A percentile compares a stretch with the other conserved stretches of the same genome.
These are phyloP conservation scores for Epinotia ramella DNA, from an alignment of 2,888 invertebrate species.

Conservation along the genomic window DNA sequence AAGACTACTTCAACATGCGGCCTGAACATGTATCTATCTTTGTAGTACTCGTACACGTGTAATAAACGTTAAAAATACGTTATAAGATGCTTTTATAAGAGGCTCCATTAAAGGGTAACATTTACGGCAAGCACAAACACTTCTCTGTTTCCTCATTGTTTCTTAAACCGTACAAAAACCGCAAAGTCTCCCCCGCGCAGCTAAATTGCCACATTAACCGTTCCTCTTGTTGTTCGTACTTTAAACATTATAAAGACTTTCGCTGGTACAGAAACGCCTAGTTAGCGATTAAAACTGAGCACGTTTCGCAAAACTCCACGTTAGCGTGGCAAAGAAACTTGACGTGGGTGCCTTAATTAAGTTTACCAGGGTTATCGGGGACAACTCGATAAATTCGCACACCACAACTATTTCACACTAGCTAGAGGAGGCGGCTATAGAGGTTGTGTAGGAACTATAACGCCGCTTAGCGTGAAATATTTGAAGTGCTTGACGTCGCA, in stretches of 20 bases:
- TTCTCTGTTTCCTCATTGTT: conserved; percentile 25
- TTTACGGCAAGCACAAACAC: conserved; percentile 5
- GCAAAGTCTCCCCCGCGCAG: conserved; percentile 26
- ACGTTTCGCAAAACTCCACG: conserved; percentile 39
- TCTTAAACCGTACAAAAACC: conserved; percentile 38
- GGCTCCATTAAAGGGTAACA: neutral
- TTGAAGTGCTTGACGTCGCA: conserved; percentile 25
- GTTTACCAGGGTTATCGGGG: conserved; percentile 56
- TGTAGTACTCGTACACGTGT: neutral
- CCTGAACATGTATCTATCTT: neutral
- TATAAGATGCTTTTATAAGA: conserved; percentile 2
- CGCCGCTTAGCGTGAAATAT: conserved; percentile 34
- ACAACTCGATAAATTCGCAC: conserved; percentile 56
- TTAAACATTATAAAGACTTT: conserved; percentile 25
- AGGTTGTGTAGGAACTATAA: conserved; percentile 11
- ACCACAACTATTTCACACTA: conserved; percentile 50
- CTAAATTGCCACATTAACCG: conserved; percentile 37
- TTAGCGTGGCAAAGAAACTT: conserved; percentile 58
- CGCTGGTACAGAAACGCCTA: conserved; percentile 14
- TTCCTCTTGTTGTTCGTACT: conserved; percentile 16
- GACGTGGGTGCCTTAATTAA: conserved; percentile 66
- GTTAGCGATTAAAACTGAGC: conserved; percentile 41
- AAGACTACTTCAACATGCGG: neutral
- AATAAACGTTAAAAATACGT: neutral
- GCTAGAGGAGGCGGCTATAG: conserved; percentile 3